These are phyloP conservation scores for Zaprionus taronus DNA, from an alignment of 1,140 invertebrate genomes.

Conservation along the genomic window DNA sequence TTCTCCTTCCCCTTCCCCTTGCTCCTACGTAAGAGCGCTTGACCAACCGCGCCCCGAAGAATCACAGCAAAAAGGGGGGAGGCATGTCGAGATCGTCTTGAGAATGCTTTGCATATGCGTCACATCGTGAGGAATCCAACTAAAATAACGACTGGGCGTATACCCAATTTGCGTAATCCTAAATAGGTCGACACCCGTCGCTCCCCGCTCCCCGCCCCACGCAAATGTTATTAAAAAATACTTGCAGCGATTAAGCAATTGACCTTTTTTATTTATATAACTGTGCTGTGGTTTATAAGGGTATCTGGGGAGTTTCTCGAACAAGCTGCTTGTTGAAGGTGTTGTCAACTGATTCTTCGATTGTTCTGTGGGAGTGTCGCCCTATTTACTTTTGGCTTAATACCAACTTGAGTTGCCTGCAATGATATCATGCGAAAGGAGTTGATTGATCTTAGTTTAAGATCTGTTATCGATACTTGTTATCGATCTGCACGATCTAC, in stretches of 20 bases:
- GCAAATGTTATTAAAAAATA: slow-evolving; percentile 28
- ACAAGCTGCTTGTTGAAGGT: not conserved
- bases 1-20: not conserved
- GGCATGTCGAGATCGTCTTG: slow-evolving; percentile 21
- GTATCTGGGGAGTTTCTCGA: not conserved
- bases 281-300: not conserved
- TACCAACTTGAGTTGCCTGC: not conserved
- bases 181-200: not conserved
- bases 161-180: slow-evolving; percentile 41
- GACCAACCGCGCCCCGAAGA: slow-evolving; percentile 53
- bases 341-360: not conserved
- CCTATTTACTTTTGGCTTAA: not conserved
- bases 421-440: not conserved
- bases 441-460: not conserved
- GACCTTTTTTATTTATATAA: slow-evolving; percentile 4
- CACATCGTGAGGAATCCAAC: slow-evolving; percentile 32
- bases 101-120: slow-evolving; percentile 52
- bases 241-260: slow-evolving; percentile 31
- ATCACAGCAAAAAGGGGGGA: slow-evolving; percentile 9
- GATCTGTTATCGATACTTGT: not conserved
- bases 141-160: slow-evolving; percentile 57
- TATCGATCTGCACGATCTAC: not conserved
- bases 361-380: not conserved
- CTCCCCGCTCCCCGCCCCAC: no score
- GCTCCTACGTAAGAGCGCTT: slow-evolving; percentile 3